A percentile compares a stretch with the other conserved stretches of the same genome.
These are phyloP conservation scores for Meloe dianella DNA, from an alignment of 2,888 invertebrate species.

Conservation along the genomic window DNA sequence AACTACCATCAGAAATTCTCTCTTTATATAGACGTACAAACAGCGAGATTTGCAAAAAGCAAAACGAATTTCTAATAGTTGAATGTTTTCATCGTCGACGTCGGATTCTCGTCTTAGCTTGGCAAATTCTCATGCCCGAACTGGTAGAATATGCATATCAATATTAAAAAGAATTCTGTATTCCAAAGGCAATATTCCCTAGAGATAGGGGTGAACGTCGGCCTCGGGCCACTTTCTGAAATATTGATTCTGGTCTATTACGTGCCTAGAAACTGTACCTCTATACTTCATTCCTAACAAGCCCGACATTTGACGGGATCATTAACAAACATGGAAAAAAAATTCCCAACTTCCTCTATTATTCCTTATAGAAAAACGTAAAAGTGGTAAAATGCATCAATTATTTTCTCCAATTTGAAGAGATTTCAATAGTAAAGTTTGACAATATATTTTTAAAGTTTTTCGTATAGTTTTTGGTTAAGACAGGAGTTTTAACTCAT, in stretches of 20 bases:
- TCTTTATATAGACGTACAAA: neutral
- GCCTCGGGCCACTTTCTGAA: constrained; percentile 51
- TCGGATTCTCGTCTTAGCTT: neutral
- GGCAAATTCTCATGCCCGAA: constrained; percentile 8
- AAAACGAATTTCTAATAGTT: neutral
- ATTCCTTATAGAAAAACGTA: neutral
- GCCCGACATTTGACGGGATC: neutral
- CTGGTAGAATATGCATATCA: constrained; percentile 20
- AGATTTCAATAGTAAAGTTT: neutral
- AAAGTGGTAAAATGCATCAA: neutral
- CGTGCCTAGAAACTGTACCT: constrained; percentile 22
- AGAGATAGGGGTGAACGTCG: constrained; percentile 50
- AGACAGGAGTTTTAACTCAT: constrained; percentile 10
- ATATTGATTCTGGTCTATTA: constrained; percentile 55
- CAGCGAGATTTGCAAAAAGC: neutral
- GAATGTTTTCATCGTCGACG: neutral
- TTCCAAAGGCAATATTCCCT: constrained; percentile 51
- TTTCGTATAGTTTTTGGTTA: neutral
- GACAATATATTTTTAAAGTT: neutral
- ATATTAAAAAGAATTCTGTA: constrained; percentile 44
- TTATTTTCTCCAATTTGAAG: neutral
- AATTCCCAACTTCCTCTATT: too few species aligned
- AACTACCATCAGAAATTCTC: neutral
- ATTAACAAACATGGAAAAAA: neutral
- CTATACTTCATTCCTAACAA: constrained; percentile 13